These are phyloP conservation scores for Schizaphis graminum DNA, from an alignment of 2,888 invertebrate species.

Conservation along the genomic window DNA sequence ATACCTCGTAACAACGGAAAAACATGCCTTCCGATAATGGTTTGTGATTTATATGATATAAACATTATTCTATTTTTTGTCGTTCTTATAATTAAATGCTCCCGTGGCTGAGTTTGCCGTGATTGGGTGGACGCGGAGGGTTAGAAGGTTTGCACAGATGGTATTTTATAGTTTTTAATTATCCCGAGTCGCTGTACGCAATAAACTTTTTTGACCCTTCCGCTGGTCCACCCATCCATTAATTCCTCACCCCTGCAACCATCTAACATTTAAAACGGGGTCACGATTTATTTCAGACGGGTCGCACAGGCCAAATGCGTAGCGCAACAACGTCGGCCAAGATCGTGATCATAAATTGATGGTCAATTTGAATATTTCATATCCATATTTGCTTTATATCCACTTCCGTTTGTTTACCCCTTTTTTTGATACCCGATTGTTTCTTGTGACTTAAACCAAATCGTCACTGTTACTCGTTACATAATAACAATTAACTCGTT, in stretches of 20 bases:
- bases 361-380: conserved; percentile 34
- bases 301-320: neutral
- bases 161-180: conserved; percentile 62
- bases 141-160: conserved; percentile 30
- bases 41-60: neutral
- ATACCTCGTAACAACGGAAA: neutral
- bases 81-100: conserved; percentile 11
- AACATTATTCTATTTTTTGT: neutral
- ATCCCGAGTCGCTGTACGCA: conserved; percentile 23
- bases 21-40: neutral
- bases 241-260: neutral
- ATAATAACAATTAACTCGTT: neutral
- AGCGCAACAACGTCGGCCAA: neutral
- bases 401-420: neutral
- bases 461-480: neutral
- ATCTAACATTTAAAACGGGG: neutral
- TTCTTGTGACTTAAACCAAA: neutral
- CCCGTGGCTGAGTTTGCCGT: neutral
- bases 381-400: neutral
- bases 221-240: neutral
- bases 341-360: conserved; percentile 26
- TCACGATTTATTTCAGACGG: conserved; percentile 27
- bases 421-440: neutral
- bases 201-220: conserved; percentile 41
- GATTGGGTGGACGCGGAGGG: neutral